Conservation (phyloP, 2,113 vertebrate genomes). For the Syngnathus typhle region DNA sequence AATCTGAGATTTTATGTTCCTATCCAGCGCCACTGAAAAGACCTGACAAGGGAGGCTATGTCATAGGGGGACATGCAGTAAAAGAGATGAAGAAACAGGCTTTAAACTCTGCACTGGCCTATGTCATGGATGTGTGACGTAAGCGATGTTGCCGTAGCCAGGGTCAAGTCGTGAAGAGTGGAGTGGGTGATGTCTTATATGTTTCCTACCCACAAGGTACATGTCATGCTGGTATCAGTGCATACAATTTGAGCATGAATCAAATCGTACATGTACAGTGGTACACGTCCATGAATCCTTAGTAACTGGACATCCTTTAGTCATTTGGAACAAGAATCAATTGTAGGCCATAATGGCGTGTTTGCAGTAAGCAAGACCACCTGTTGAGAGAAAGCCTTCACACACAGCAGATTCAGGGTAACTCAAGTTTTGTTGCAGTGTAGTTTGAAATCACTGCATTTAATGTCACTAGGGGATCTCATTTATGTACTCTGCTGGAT, state of each 20-base stretch:
- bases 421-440: not conserved
- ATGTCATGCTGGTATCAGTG: not conserved
- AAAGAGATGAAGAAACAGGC: not conserved
- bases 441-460: conserved; percentile 3
- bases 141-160: not conserved
- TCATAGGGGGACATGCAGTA: not conserved
- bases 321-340: conserved; percentile 3
- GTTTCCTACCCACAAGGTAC: not conserved
- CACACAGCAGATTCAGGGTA: not conserved
- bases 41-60: too few species aligned
- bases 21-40: too few species aligned
- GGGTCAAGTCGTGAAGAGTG: not conserved
- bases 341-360: not conserved
- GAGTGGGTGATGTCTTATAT: not conserved
- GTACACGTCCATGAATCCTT: not conserved
- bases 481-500: not conserved
- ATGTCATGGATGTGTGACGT: not conserved
- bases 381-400: not conserved
- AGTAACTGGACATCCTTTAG: not conserved
- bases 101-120: not conserved
- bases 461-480: not conserved
- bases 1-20: too few species aligned
- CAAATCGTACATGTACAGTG: too few species aligned
- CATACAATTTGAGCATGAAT: not conserved
- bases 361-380: conserved; percentile 6